Conservation (phyloP, 2,888 invertebrate genomes). For the Panorpa germanica region DNA sequence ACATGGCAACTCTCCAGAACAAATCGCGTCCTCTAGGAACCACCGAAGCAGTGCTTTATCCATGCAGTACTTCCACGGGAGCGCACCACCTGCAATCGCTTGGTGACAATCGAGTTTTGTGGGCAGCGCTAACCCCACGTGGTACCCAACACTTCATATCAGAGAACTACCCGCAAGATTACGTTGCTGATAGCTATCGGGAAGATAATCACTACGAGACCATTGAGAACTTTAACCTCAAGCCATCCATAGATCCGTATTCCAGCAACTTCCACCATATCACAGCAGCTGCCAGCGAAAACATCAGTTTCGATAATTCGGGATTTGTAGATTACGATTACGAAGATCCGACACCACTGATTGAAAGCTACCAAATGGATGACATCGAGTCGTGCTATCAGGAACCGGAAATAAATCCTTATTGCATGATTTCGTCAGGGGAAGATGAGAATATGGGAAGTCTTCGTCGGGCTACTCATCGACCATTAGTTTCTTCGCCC, state of each 20-base stretch:
- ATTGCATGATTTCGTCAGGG: slow-evolving; percentile 20
- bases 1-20: slow-evolving; percentile 12
- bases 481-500: slow-evolving; percentile 60
- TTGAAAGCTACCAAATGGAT: slow-evolving; percentile 48
- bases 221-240: slow-evolving; percentile 37
- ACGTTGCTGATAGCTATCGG: slow-evolving; percentile 19
- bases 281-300: no score
- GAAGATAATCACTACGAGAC: slow-evolving; percentile 54
- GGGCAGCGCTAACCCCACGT: slow-evolving; percentile 71
- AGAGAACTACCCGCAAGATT: slow-evolving; percentile 41
- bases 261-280: no score
- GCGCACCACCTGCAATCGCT: slow-evolving; percentile 26
- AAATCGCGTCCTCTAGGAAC: slow-evolving; percentile 9
- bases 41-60: slow-evolving; percentile 36
- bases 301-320: slow-evolving; percentile 59
- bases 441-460: slow-evolving; percentile 29
- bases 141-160: slow-evolving; percentile 63
- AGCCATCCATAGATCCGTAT: slow-evolving; percentile 24
- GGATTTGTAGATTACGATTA: slow-evolving; percentile 67
- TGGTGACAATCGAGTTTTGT: slow-evolving; percentile 48
- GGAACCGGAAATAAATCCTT: slow-evolving; percentile 21
- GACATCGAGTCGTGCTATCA: slow-evolving; percentile 32
- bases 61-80: slow-evolving; percentile 28
- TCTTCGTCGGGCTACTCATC: slow-evolving; percentile 24
- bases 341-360: slow-evolving; percentile 57